phyloP scores from a whole-genome alignment of 53 echinoderm and acorn worm genomes.

The Paracentrotus lividus region DNA sequence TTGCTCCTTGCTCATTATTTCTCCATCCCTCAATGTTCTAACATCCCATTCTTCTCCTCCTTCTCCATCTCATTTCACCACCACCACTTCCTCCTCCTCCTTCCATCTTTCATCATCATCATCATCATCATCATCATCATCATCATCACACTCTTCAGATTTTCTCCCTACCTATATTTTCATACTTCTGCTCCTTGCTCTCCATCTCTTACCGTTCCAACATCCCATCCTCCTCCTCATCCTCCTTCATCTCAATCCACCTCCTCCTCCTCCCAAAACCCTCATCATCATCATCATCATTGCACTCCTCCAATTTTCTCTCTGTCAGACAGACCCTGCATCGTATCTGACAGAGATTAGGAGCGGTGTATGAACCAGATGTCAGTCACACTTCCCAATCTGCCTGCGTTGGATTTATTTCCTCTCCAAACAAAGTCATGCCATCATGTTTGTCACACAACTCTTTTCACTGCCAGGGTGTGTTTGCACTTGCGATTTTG shows the following conservation, averaged over 20 bases:
- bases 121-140: too few species aligned
- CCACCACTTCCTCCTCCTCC: too few species aligned
- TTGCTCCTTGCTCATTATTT: too few species aligned
- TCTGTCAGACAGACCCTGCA: neutral
- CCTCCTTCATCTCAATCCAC: neutral
- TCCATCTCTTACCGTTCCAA: neutral
- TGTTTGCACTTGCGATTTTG: constrained; percentile 32
- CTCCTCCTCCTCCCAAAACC: too few species aligned
- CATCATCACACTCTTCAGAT: too few species aligned
- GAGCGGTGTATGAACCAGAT: constrained; percentile 45
- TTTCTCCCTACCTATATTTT: too few species aligned
- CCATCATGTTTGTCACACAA: constrained; percentile 60
- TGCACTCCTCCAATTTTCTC: constrained; percentile 2
- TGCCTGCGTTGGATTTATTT: constrained; percentile 52
- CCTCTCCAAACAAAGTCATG: constrained; percentile 62
- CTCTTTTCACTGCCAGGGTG: neutral
- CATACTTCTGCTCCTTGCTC: neutral
- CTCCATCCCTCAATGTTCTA: too few species aligned
- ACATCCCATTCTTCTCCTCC: too few species aligned
- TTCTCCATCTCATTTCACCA: too few species aligned
- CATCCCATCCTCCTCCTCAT: neutral
- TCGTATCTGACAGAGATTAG: constrained; percentile 49
- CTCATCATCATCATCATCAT: too few species aligned
- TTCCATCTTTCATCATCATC: too few species aligned
- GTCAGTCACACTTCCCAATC: constrained; percentile 69